These are phyloP conservation scores for Colletes latitarsis DNA, from an alignment of 1,140 invertebrate species.

Conservation along the genomic window DNA sequence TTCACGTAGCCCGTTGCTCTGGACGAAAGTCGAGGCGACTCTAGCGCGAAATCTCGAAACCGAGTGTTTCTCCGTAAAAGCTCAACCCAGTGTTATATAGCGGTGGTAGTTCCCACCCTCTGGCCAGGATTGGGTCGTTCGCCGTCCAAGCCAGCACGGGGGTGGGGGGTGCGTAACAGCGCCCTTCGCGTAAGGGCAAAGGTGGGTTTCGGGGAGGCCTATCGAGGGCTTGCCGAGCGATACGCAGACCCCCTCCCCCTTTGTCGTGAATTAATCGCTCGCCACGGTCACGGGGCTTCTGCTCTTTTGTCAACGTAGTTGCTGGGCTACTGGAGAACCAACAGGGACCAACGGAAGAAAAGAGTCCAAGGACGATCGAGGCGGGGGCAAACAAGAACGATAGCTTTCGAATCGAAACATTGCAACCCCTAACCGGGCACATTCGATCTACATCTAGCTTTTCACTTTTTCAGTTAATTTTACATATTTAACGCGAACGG, in stretches of 20 bases:
- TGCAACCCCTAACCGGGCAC: no score
- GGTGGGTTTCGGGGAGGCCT: constrained; percentile 61
- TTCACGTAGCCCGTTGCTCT: no score
- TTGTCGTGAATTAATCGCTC: constrained; percentile 64
- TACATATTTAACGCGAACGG: no score
- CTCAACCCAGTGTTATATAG: constrained; percentile 53
- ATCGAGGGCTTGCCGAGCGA: constrained; percentile 57
- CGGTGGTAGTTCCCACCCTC: constrained; percentile 47
- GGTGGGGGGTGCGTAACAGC: constrained; percentile 16
- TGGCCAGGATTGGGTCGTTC: constrained; percentile 56
- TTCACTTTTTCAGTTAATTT: no score
- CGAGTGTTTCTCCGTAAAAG: neutral
- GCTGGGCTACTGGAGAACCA: neutral
- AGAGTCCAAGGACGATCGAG: no score
- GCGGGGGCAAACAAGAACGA: no score
- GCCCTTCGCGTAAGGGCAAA: constrained; percentile 43
- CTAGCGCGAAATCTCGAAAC: neutral
- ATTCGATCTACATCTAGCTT: no score
- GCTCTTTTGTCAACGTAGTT: constrained; percentile 44
- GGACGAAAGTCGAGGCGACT: no score
- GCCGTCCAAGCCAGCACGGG: constrained; percentile 9
- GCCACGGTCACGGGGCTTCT: constrained; percentile 46
- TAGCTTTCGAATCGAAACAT: no score
- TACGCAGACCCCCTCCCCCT: constrained; percentile 53
- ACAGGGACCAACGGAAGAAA: neutral